Evolutionary conservation across 2,797 vertebrate genomes (phyloP).

Genomic region (Ptychobarbus kaznakovi): DNA sequence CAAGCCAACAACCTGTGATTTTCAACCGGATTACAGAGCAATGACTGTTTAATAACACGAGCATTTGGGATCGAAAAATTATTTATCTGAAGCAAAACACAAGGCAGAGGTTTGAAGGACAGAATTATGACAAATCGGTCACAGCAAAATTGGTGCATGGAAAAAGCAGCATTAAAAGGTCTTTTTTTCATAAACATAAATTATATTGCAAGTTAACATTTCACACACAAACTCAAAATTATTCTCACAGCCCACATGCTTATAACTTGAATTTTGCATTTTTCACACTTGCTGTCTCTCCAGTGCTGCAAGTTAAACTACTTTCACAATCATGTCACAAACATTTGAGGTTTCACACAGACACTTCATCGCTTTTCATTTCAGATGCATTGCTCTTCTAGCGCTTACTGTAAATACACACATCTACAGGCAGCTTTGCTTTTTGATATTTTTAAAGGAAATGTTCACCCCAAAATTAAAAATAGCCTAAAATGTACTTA

Average conservation of each 20-base stretch:
- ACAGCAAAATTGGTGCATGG: too few relatives aligned
- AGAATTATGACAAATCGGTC: too few relatives aligned
- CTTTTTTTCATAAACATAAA: neutral
- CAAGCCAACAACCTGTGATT: constrained; percentile 76
- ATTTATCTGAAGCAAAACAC: neutral
- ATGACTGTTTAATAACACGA: too few relatives aligned
- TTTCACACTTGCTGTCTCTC: neutral
- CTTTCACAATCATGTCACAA: neutral
- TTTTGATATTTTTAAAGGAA: neutral
- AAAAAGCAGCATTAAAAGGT: constrained; percentile 15
- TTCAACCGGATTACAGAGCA: neutral
- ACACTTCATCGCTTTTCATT: neutral
- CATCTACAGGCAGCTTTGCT: neutral
- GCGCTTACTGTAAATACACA: neutral
- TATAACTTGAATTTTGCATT: neutral
- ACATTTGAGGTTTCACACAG: neutral
- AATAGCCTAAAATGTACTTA: neutral
- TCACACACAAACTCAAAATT: neutral
- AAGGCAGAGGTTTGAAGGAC: neutral
- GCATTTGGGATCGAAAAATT: neutral
- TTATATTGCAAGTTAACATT: neutral
- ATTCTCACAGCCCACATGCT: neutral
- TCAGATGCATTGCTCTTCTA: neutral
- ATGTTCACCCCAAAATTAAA: neutral
- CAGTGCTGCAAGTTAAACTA: neutral